Percentiles rank a stretch among this genome's conserved stretches.
These are phyloP conservation scores for Palythoa grandis DNA, from an alignment of 92 coral and sea anemone species.

Conservation along the genomic window DNA sequence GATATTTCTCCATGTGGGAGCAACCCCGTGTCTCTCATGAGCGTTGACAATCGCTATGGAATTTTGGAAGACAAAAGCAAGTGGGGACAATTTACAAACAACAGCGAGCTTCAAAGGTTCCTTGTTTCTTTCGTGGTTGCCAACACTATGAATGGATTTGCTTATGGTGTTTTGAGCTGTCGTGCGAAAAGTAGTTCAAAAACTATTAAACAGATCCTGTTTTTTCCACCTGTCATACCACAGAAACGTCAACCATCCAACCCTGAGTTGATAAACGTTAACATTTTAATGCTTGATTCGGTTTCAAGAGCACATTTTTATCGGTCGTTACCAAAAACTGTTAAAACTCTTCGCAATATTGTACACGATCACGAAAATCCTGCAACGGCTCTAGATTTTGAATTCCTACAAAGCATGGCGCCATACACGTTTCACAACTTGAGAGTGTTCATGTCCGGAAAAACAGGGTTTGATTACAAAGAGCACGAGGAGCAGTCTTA, in stretches of 20 bases:
- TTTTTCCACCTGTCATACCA: conserved; percentile 71
- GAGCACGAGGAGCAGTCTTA: conserved; percentile 71
- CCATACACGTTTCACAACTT: conserved; percentile 88
- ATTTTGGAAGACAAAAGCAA: conserved; percentile 53
- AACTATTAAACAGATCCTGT: conserved; percentile 63
- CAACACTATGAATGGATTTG: conserved; percentile 65
- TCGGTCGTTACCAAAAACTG: conserved; percentile 83
- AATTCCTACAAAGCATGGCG: conserved; percentile 82
- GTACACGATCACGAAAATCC: conserved; percentile 62
- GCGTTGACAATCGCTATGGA: conserved; percentile 79
- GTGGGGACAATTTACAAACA: conserved; percentile 34
- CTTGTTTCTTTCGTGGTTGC: conserved; percentile 57
- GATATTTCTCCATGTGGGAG: conserved; percentile 71
- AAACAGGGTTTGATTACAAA: conserved; percentile 71
- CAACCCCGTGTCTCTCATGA: conserved; percentile 66
- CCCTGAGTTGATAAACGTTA: conserved; percentile 60
- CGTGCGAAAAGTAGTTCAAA: conserved; percentile 38
- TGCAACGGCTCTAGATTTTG: conserved; percentile 81
- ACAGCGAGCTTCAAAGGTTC: conserved; percentile 57
- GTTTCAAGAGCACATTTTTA: conserved; percentile 88
- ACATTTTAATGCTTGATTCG: conserved; percentile 78
- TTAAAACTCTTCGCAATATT: conserved; percentile 59
- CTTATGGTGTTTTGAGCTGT: conserved; percentile 79
- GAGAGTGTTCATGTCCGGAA: conserved; percentile 85
- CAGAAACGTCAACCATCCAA: conserved; percentile 38